A percentile compares a stretch with the other conserved stretches of the same genome.
These are phyloP conservation scores for Formica aserva DNA, from an alignment of 2,888 invertebrate species.

Conservation along the genomic window DNA sequence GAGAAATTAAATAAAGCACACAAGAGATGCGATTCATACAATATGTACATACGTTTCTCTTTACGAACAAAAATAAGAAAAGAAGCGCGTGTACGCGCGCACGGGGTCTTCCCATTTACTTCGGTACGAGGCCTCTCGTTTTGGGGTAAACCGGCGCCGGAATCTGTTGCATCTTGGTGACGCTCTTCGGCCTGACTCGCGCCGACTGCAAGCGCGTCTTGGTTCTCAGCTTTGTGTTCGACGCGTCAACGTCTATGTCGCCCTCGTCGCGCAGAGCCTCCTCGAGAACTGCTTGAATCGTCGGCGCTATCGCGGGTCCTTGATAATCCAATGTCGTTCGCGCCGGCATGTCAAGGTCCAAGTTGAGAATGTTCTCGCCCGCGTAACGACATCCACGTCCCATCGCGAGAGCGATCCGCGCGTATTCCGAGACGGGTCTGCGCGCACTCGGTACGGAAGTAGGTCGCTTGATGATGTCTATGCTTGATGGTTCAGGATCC, in stretches of 20 bases:
- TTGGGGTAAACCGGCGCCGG: constrained; percentile 84
- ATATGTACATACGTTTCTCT: constrained; percentile 73
- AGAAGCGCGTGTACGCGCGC: constrained; percentile 23
- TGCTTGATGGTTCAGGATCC: constrained; percentile 84
- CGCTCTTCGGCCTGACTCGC: constrained; percentile 81
- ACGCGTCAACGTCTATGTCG: constrained; percentile 84
- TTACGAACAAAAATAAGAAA: constrained; percentile 57
- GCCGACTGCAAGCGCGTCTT: constrained; percentile 82
- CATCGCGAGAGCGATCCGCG: constrained; percentile 87
- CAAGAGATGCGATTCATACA: constrained; percentile 59
- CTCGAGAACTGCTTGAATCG: constrained; percentile 88
- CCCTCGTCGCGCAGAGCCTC: constrained; percentile 84
- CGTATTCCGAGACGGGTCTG: constrained; percentile 89
- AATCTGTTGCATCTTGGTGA: constrained; percentile 82
- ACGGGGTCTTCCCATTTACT: constrained; percentile 70
- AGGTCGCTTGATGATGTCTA: constrained; percentile 88
- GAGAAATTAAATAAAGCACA: constrained; percentile 55
- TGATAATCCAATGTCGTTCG: constrained; percentile 92
- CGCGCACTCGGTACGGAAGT: constrained; percentile 89
- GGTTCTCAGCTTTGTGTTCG: constrained; percentile 78
- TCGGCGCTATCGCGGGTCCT: constrained; percentile 90
- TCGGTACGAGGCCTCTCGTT: constrained; percentile 84
- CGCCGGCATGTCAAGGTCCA: constrained; percentile 92
- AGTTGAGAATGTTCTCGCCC: constrained; percentile 91
- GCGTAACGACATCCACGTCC: constrained; percentile 86